phyloP scores from a whole-genome alignment of 2,113 vertebrate genomes.

The Stercorarius parasiticus region DNA sequence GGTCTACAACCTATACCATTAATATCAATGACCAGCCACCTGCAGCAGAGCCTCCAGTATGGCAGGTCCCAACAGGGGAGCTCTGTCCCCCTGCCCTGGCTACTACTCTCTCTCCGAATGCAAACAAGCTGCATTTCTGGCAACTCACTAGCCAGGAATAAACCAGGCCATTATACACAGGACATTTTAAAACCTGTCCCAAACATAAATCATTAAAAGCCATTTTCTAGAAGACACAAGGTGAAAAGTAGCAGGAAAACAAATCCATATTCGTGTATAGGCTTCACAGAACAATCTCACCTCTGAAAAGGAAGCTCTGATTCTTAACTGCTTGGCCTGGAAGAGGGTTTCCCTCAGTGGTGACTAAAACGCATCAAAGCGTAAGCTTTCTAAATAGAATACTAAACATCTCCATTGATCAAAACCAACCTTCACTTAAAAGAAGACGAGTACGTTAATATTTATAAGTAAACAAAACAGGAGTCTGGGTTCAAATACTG shows the following conservation, averaged over 20 bases:
- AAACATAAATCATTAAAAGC: neutral
- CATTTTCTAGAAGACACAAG: neutral
- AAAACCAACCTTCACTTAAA: neutral
- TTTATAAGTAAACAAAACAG: neutral
- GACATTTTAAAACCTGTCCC: neutral
- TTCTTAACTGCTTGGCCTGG: neutral
- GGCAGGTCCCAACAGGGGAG: neutral
- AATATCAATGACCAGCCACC: accelerated
- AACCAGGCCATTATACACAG: neutral
- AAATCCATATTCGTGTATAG: neutral
- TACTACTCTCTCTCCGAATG: neutral
- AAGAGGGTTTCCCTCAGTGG: neutral
- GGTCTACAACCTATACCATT: neutral
- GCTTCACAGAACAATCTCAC: neutral
- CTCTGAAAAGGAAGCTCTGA: neutral
- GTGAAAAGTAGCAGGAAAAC: neutral
- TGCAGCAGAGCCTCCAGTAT: neutral
- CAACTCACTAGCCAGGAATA: neutral
- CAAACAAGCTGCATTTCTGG: neutral
- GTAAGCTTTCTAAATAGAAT: neutral
- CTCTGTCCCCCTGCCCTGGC: neutral
- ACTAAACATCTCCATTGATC: neutral
- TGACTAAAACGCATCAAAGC: neutral
- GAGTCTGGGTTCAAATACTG: neutral
- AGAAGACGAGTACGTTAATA: neutral